Evolutionary conservation across 2,797 vertebrate species (phyloP), one percentile per base, ranked within the genome.

Genomic region (Pipistrellus pygmaeus): DNA sequence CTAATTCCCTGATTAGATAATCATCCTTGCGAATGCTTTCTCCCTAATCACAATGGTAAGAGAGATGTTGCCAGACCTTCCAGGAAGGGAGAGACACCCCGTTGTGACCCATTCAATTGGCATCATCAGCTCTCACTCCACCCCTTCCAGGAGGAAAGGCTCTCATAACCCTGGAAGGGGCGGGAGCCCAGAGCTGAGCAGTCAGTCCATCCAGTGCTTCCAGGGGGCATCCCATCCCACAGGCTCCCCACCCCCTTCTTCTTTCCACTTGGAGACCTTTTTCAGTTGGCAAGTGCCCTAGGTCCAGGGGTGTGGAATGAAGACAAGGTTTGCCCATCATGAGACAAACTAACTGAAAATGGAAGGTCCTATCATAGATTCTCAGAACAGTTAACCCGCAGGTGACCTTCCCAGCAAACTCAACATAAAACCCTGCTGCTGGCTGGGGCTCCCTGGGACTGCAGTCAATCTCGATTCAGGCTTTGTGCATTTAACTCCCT

Each of bases 21-120:
- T 97, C 97, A 97, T 98, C 97, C 97, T 97, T 94, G 88, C 71
- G 95, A 98, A 95, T 90, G 87, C 94, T 92, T 97, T 91, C 95
- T 96, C 93, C 77, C 72, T 88, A 84, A 89, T 97, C 96, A 97
- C 96, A 97, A 91, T 97, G 97, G 82, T 83, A 86, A 97, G 96
- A 87, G 96, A 94, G 96, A 90, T 64, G 80, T 96, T 97, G 97
- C 97, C 98, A 98, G 96, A 72, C 88, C 88, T 97, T 96, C 97
- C 98, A 98, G 98, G 98, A 98, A 98, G 98, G 97, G 98, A 98
- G 97, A 98, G 98, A 98, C 98, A 97, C 96, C 97, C 96, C 97
- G 96, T 88, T 97, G 95, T 94, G 98, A 97, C 95, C 93, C 95
- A 94, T 97, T 98, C 97, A 97, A 95, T 97, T 97, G 98, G 97